Evolutionary conservation across 2,888 invertebrate species (phyloP), one percentile per base, ranked within the genome.

Genomic region (Entomobrya proxima): DNA sequence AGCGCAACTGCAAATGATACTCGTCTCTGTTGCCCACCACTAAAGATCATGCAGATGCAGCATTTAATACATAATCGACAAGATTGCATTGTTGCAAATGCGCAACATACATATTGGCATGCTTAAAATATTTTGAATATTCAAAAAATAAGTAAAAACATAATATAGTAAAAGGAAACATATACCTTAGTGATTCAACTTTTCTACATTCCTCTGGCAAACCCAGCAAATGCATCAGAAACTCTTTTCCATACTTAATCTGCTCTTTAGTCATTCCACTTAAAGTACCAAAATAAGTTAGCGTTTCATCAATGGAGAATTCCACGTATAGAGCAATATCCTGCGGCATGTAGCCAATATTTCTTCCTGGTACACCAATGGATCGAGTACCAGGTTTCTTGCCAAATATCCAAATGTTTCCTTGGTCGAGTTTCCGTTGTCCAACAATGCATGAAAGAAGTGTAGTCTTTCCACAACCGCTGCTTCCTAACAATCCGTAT

Each of bases 311-410:
- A 91, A 98, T 98, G 44, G 97, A 96, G 93, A 98, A 97, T 92
- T 97, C 97, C 0, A 95, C 96, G 91, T 96, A 97, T 0, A 97
- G 93, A 0, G 97, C 97, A 86, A 96, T 96, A 92, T 97, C 97
- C 91, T 96, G 96, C 0, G 98, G 98, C 98, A 98, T 98, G 93
- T 98, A 98, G 76, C 98, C 98, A 9, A 98, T 97, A 27, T 96
- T 94, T 91, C 96, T 96, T 13, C 98, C 98, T 0, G 98, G 98
- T 11, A 97, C 96, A 7, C 96, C 96, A 1, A 96, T 96, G 0
- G 96, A 97, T 91, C 94, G 95, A 0, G 96, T 95, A 2, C 97
- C 98, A 0, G 98, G 98, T 90, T 95, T 95, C 18, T 96, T 96
- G 0, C 98, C 98, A 76, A 98, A 94, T 44, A 98, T 97, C 93